Conservation (phyloP, 35 echinoderm and acorn worm species). For the Stichopus chloronotus region DNA sequence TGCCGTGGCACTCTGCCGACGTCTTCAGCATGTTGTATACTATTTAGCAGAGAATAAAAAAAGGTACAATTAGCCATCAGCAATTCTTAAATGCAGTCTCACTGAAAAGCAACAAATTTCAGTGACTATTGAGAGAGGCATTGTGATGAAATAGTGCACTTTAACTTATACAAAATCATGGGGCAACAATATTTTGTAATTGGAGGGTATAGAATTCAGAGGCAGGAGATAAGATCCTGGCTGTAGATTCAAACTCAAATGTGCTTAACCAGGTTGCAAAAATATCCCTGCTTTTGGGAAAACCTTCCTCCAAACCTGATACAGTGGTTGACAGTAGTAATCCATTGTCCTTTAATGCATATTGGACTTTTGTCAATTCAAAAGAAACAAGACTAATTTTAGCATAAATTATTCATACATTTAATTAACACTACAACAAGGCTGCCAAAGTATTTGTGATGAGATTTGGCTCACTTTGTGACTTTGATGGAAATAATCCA, state of each 20-base stretch:
- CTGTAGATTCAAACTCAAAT: too few relatives aligned
- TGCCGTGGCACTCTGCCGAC: constrained; percentile 7
- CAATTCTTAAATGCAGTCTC: not conserved
- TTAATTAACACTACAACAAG: not conserved
- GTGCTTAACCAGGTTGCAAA: too few relatives aligned
- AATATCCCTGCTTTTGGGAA: too few relatives aligned
- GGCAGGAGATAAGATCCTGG: too few relatives aligned
- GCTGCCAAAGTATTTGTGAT: too few relatives aligned
- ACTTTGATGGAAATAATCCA: constrained; percentile 53
- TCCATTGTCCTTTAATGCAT: too few relatives aligned
- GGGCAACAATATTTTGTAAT: not conserved
- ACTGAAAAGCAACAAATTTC: not conserved
- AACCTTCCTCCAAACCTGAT: too few relatives aligned
- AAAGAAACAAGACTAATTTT: too few relatives aligned
- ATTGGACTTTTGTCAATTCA: too few relatives aligned
- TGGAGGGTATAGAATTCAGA: too few relatives aligned
- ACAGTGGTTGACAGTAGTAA: too few relatives aligned
- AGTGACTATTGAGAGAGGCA: not conserved
- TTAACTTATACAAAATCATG: not conserved
- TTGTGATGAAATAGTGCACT: not conserved
- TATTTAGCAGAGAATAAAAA: not conserved
- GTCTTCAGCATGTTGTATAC: constrained; percentile 56
- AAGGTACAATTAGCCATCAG: not conserved
- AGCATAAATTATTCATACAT: not conserved
- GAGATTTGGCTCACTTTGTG: constrained; percentile 43